phyloP scores from a whole-genome alignment of 2,113 vertebrate genomes.

The Oncorhynchus nerka region DNA sequence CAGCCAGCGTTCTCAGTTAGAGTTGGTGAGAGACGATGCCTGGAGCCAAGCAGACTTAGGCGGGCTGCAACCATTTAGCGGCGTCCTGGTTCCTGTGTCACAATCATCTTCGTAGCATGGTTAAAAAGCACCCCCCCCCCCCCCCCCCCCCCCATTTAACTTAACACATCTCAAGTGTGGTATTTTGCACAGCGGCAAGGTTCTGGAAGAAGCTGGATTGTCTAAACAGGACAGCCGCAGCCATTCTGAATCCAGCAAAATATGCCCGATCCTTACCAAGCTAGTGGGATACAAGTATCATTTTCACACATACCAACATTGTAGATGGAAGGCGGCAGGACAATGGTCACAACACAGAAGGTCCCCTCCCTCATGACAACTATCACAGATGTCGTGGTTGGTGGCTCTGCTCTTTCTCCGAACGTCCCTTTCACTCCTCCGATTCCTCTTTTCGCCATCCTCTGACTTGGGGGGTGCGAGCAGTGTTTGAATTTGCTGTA shows the following conservation, averaged over 20 bases:
- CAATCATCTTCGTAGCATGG: too few relatives aligned
- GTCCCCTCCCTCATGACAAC: conserved; percentile 94
- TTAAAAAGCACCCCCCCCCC: too few relatives aligned
- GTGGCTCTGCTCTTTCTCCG: conserved; percentile 91
- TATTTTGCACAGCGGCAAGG: too few relatives aligned
- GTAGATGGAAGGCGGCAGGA: conserved; percentile 93
- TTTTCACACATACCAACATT: conserved; percentile 82
- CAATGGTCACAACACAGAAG: conserved; percentile 94
- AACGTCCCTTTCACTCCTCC: conserved; percentile 87
- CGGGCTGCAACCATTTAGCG: conserved; percentile 2
- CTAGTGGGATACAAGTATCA: not conserved
- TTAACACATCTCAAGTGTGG: too few relatives aligned
- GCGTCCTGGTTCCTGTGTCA: too few relatives aligned
- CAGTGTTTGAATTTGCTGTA: conserved; percentile 93
- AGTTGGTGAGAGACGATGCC: not conserved
- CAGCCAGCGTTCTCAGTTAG: conserved; percentile 21
- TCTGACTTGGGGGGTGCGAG: conserved; percentile 90
- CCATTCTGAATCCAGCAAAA: too few relatives aligned
- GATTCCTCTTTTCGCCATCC: conserved; percentile 82
- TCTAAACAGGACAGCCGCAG: too few relatives aligned
- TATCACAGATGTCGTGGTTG: conserved; percentile 97
- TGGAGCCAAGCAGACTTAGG: conserved; percentile 30
- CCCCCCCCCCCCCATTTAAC: too few relatives aligned
- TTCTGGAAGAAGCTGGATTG: too few relatives aligned
- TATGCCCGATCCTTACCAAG: not conserved